Conservation (phyloP, 2,113 vertebrate species). For the Spilogale gracilis region DNA sequence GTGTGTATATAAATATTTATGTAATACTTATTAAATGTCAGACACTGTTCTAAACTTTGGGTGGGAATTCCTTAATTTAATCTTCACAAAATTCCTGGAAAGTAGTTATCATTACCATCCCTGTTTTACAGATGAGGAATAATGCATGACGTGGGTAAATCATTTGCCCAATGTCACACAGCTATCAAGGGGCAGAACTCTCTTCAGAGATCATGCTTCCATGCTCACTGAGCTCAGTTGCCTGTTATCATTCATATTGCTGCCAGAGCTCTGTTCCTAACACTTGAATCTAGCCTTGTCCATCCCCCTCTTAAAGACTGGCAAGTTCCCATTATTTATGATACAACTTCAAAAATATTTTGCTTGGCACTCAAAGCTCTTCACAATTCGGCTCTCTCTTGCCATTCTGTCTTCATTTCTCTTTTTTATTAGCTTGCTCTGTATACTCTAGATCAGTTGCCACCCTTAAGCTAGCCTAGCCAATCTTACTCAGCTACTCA, state of each 20-base stretch:
- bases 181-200: neutral
- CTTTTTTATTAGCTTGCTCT: neutral
- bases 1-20: neutral
- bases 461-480: neutral
- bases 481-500: neutral
- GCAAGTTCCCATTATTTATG: neutral
- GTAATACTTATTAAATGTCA: neutral
- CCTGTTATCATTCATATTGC: neutral
- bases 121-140: neutral
- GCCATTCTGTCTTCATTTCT: neutral
- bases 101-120: neutral
- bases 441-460: neutral
- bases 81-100: neutral
- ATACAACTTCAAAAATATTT: neutral
- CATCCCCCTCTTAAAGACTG: neutral
- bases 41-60: neutral
- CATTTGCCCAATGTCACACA: neutral
- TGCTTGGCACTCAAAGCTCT: neutral
- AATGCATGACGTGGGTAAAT: fast-evolving
- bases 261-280: neutral
- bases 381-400: neutral
- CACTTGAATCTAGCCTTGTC: neutral
- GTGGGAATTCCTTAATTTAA: neutral
- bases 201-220: neutral
- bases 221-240: neutral